Conservation (phyloP, 1,140 invertebrate genomes). For the Mesaphorura yosii region DNA sequence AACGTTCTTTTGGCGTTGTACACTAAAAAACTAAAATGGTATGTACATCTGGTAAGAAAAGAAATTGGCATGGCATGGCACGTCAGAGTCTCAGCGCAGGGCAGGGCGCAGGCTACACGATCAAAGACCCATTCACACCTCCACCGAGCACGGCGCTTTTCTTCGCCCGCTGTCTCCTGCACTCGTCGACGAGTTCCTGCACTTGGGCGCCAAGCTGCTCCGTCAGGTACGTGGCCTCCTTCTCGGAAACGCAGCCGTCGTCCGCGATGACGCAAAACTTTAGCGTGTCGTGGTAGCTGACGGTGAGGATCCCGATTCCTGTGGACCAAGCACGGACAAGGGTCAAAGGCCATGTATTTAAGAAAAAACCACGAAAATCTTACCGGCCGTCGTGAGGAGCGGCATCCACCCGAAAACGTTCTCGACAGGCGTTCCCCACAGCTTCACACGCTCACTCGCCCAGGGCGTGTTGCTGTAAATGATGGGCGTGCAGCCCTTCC, state of each 20-base stretch:
- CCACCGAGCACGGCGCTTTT: too few relatives aligned
- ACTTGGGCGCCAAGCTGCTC: too few relatives aligned
- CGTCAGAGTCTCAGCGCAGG: too few relatives aligned
- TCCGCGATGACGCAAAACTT: slow-evolving; percentile 25
- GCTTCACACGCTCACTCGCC: slow-evolving; percentile 8
- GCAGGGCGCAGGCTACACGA: too few relatives aligned
- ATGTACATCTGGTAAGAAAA: too few relatives aligned
- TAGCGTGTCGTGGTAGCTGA: slow-evolving; percentile 19
- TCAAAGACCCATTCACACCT: too few relatives aligned
- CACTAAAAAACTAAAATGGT: too few relatives aligned
- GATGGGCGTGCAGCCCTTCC: slow-evolving; percentile 5
- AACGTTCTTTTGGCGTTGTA: too few relatives aligned
- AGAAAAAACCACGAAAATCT: background rate
- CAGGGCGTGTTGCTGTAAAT: slow-evolving; percentile 19
- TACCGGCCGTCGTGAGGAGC: slow-evolving; percentile 14
- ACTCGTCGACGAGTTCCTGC: too few relatives aligned
- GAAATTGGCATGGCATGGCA: too few relatives aligned
- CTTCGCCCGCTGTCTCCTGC: too few relatives aligned
- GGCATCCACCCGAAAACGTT: slow-evolving; percentile 14
- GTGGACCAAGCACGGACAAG: slow-evolving; percentile 8
- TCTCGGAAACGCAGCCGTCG: slow-evolving; percentile 22
- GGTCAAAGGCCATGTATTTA: background rate
- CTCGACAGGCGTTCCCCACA: slow-evolving; percentile 12
- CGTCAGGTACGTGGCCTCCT: too few relatives aligned
- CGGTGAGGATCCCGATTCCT: slow-evolving; percentile 24